Percentiles rank a stretch among this genome's conserved stretches.
Evolutionary conservation across 1,140 invertebrate species (phyloP).

Genomic region (Chironomus striatipennis): DNA sequence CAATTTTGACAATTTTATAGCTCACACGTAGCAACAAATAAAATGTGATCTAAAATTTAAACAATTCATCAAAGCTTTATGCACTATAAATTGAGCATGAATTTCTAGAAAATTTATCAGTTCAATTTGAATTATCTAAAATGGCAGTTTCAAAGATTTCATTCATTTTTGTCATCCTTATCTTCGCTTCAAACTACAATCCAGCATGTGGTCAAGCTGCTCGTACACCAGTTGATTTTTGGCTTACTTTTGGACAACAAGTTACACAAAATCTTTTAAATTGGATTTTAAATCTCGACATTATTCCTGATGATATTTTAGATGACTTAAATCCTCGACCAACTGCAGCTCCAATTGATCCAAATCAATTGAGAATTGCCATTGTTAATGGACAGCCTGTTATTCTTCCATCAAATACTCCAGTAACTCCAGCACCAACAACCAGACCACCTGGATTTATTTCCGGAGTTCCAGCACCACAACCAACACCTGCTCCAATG

Average conservation of each 20-base stretch:
- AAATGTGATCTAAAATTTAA: neutral
- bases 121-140: neutral
- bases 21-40: neutral
- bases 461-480: neutral
- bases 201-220: neutral
- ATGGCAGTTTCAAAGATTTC: neutral
- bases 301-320: neutral
- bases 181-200: neutral
- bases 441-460: neutral
- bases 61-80: no score
- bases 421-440: neutral
- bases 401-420: neutral
- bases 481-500: neutral
- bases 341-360: neutral
- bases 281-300: neutral
- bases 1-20: neutral
- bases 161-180: neutral
- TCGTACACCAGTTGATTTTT: neutral
- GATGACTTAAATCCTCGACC: neutral
- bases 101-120: neutral
- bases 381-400: neutral
- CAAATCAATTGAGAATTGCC: neutral
- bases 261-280: neutral
- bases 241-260: neutral
- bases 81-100: neutral